phyloP scores from a whole-genome alignment of 2,113 vertebrate genomes.

The Corythoichthys intestinalis region DNA sequence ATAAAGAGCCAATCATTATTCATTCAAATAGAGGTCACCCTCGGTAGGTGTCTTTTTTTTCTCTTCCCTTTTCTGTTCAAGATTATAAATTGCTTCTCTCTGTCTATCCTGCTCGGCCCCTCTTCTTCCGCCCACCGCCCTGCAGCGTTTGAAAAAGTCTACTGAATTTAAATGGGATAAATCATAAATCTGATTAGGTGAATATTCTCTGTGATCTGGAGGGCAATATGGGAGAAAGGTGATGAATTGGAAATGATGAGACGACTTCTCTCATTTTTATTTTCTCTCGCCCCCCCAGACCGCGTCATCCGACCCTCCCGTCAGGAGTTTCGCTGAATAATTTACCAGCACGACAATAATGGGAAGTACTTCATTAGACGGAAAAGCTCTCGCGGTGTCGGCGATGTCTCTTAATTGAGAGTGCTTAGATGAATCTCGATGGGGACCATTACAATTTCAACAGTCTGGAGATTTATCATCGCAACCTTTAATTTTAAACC shows the following conservation, averaged over 20 bases:
- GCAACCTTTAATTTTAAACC: slow-evolving; percentile 22
- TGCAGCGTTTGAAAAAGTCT: slow-evolving; percentile 59
- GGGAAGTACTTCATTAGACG: slow-evolving; percentile 56
- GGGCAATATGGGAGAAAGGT: slow-evolving; percentile 61
- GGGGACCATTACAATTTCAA: slow-evolving; percentile 28
- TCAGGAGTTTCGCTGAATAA: slow-evolving; percentile 66
- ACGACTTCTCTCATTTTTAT: slow-evolving; percentile 53
- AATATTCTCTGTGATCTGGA: slow-evolving; percentile 71
- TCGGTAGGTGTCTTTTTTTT: slow-evolving; percentile 49
- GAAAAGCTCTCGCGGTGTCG: slow-evolving; percentile 51
- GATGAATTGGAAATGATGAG: slow-evolving; percentile 68
- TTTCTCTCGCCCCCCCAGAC: slow-evolving; percentile 16
- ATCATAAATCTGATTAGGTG: slow-evolving; percentile 74
- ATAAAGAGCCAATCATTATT: slow-evolving; percentile 68
- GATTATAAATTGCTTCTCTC: slow-evolving; percentile 58
- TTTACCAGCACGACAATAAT: slow-evolving; percentile 58
- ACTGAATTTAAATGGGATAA: slow-evolving; percentile 76
- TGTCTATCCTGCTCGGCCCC: slow-evolving; percentile 23
- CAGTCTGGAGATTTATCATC: slow-evolving; percentile 25
- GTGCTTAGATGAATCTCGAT: slow-evolving; percentile 51
- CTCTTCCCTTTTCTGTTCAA: slow-evolving; percentile 25
- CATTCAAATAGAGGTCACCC: slow-evolving; percentile 69
- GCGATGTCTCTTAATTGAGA: slow-evolving; percentile 51
- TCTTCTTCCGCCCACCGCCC: slow-evolving; percentile 49
- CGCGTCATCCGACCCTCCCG: slow-evolving; percentile 6